Evolutionary conservation across 2,113 vertebrate species (phyloP).

Genomic region (Periophthalmodon schlosseri): DNA sequence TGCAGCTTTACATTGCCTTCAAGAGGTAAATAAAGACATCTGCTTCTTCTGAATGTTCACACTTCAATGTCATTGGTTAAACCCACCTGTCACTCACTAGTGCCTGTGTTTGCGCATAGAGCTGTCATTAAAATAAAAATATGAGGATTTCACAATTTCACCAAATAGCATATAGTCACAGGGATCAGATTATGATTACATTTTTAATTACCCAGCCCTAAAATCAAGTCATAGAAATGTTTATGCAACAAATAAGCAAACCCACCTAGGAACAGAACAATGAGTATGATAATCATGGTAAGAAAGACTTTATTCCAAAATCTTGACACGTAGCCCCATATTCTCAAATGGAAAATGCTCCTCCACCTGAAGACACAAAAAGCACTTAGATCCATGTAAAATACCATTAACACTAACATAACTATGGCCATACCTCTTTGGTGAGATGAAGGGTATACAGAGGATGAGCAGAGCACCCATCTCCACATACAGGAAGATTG

Average conservation of each 20-base stretch:
- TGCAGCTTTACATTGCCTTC: too few relatives aligned
- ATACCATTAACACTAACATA: not conserved
- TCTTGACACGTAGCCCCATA: conserved; percentile 83
- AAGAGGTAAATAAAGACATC: too few relatives aligned
- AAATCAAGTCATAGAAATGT: not conserved
- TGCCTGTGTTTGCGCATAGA: too few relatives aligned
- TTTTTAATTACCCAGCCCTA: too few relatives aligned
- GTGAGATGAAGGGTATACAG: conserved; percentile 90
- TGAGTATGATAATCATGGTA: conserved; percentile 91
- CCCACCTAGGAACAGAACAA: conserved; percentile 91
- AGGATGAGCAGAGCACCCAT: conserved; percentile 84
- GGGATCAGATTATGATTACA: too few relatives aligned
- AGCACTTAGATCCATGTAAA: not conserved
- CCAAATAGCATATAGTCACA: not conserved
- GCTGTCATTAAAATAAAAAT: too few relatives aligned
- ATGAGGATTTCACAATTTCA: too few relatives aligned
- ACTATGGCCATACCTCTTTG: conserved; percentile 77
- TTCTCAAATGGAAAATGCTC: conserved; percentile 83
- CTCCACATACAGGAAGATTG: conserved; percentile 86
- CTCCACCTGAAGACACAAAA: conserved; percentile 84
- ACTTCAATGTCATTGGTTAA: too few relatives aligned
- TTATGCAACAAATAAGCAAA: not conserved
- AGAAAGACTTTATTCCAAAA: conserved; percentile 94
- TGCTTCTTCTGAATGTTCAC: too few relatives aligned
- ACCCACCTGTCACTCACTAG: too few relatives aligned